phyloP scores from a whole-genome alignment of 2,888 invertebrate genomes.

The Luffia ferchaultella region DNA sequence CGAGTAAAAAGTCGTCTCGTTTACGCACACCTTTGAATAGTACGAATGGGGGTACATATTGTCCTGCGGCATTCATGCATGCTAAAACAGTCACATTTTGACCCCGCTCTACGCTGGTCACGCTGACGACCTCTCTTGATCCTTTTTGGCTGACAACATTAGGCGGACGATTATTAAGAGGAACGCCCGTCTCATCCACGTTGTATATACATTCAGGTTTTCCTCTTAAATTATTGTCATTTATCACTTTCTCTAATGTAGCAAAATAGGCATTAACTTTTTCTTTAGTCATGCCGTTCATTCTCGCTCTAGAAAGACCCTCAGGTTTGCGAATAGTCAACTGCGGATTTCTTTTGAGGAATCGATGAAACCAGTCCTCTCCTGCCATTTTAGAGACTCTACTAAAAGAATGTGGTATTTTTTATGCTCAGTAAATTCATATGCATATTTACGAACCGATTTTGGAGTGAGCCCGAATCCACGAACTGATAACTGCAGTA shows the following conservation, averaged over 20 bases:
- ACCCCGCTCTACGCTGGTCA: slow-evolving; percentile 1
- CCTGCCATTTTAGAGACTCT: slow-evolving; percentile 8
- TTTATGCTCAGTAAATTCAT: slow-evolving; percentile 8
- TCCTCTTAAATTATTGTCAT: too few species aligned
- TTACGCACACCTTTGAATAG: slow-evolving; percentile 2
- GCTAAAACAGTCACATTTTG: slow-evolving; percentile 2
- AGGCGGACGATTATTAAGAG: slow-evolving; percentile 9
- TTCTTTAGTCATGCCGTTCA: slow-evolving; percentile 9
- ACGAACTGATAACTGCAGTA: slow-evolving; percentile 9
- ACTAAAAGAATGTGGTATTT: slow-evolving; percentile 8
- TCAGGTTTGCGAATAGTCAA: slow-evolving; percentile 12
- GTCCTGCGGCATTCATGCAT: slow-evolving; percentile 2
- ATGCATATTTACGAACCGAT: slow-evolving; percentile 10
- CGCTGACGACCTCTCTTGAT: slow-evolving; percentile 8
- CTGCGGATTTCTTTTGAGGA: slow-evolving; percentile 8
- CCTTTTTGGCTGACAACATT: slow-evolving; percentile 8
- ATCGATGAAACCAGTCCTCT: slow-evolving; percentile 11
- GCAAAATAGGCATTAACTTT: slow-evolving; percentile 6
- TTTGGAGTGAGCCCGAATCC: slow-evolving; percentile 9
- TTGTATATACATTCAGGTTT: slow-evolving; percentile 10
- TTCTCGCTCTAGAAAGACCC: slow-evolving; percentile 9
- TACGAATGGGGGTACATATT: slow-evolving; percentile 5
- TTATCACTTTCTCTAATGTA: slow-evolving; percentile 2
- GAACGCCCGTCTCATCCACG: slow-evolving; percentile 8
- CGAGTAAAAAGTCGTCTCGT: slow-evolving; percentile 1